Evolutionary conservation across 2,888 invertebrate genomes (phyloP).

Genomic region (Phyllotreta cruciferae): DNA sequence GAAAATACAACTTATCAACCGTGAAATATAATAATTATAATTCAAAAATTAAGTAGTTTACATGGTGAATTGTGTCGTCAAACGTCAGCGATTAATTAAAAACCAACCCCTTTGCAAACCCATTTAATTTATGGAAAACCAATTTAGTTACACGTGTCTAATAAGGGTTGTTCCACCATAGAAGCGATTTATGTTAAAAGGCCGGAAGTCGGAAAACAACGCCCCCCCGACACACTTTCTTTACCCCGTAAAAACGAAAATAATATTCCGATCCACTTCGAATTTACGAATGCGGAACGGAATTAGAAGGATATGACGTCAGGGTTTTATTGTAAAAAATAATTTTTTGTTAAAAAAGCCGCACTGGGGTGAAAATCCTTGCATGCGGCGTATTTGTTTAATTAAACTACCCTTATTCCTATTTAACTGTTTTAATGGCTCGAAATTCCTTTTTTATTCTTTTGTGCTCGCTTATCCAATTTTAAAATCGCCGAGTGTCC

Average conservation of each 20-base stretch:
- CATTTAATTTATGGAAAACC: slow-evolving; percentile 33
- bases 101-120: slow-evolving; percentile 25
- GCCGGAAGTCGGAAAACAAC: slow-evolving; percentile 42
- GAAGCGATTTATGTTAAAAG: slow-evolving; percentile 40
- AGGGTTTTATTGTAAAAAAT: slow-evolving; percentile 16
- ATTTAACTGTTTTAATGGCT: too few relatives aligned
- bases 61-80: slow-evolving; percentile 15
- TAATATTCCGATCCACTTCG: slow-evolving; percentile 33
- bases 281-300: slow-evolving; percentile 33
- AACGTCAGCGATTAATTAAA: slow-evolving; percentile 19
- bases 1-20: too few relatives aligned
- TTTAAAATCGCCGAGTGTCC: too few relatives aligned
- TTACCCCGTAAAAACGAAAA: slow-evolving; percentile 31
- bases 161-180: slow-evolving; percentile 43
- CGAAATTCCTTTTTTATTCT: too few relatives aligned
- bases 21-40: neutral
- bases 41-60: slow-evolving; percentile 15
- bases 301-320: slow-evolving; percentile 27
- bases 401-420: too few relatives aligned
- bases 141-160: slow-evolving; percentile 44
- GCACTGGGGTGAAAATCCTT: slow-evolving; percentile 13
- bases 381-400: neutral
- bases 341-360: slow-evolving; percentile 4
- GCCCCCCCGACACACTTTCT: slow-evolving; percentile 46
- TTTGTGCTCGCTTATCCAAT: too few relatives aligned